These are phyloP conservation scores for Sebastes diploproa DNA, from an alignment of 2,797 vertebrate species.

Conservation along the genomic window DNA sequence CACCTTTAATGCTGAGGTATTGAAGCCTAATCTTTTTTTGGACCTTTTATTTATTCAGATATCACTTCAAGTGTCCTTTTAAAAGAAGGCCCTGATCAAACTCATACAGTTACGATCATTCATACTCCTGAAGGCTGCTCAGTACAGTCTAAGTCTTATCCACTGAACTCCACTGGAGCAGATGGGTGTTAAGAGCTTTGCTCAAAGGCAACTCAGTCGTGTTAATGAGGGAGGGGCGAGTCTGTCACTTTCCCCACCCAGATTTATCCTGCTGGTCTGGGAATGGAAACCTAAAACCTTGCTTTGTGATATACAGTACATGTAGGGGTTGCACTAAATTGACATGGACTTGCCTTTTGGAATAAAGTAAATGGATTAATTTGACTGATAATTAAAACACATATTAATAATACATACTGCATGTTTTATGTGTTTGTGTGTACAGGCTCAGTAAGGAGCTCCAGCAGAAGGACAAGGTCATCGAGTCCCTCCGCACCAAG, in stretches of 20 bases:
- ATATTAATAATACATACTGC: background rate
- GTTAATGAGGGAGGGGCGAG: background rate
- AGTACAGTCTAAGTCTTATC: background rate
- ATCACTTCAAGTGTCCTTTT: background rate
- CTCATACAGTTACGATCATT: background rate
- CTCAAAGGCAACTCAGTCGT: background rate
- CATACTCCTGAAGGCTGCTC: background rate
- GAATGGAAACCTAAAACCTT: background rate
- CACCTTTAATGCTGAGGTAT: background rate
- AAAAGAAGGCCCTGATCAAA: background rate
- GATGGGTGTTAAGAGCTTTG: background rate
- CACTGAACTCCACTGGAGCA: background rate
- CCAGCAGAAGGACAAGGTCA: constrained; percentile 91
- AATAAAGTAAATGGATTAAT: background rate
- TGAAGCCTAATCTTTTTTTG: background rate
- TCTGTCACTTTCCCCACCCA: background rate
- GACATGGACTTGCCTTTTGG: background rate
- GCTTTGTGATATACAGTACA: background rate
- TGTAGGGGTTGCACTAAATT: background rate
- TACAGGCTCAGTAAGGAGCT: constrained; percentile 89
- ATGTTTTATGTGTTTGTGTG: constrained; percentile 13
- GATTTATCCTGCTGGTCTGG: background rate
- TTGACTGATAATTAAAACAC: background rate
- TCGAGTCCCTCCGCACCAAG: constrained; percentile 87
- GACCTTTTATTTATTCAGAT: background rate